Percentiles rank a stretch among this genome's conserved stretches.
Conservation (phyloP, 53 echinoderm and acorn worm species). For the Astropecten irregularis region DNA sequence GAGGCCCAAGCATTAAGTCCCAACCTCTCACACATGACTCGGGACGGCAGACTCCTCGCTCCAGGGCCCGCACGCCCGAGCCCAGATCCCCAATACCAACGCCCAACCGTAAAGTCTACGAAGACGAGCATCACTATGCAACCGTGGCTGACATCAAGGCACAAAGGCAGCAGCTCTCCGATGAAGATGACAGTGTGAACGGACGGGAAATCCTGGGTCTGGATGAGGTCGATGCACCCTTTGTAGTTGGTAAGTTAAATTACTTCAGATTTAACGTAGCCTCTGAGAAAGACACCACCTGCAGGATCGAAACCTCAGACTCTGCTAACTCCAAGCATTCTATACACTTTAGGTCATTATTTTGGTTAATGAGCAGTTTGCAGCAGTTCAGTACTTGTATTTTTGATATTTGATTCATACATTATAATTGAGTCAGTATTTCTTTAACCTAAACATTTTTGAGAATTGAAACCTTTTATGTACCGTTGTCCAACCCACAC, state of each 20-base stretch:
- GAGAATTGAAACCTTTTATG: no score
- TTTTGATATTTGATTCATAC: no score
- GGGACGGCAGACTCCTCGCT: background rate
- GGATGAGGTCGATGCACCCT: slow-evolving; percentile 57
- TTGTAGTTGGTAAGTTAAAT: slow-evolving; percentile 61
- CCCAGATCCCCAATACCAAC: background rate
- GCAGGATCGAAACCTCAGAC: no score
- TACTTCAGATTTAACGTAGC: background rate
- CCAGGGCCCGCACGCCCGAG: background rate
- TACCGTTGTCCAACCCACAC: no score
- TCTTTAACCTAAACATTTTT: no score
- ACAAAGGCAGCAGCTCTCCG: background rate
- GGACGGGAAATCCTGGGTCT: slow-evolving; percentile 42
- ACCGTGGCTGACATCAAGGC: slow-evolving; percentile 23
- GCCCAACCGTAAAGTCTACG: background rate
- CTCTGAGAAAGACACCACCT: no score
- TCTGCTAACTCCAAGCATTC: no score
- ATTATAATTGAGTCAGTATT: no score
- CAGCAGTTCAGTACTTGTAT: no score
- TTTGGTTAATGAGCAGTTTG: no score
- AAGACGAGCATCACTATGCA: slow-evolving; percentile 44
- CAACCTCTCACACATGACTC: no score
- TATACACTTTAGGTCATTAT: no score
- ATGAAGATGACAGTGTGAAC: slow-evolving; percentile 4
- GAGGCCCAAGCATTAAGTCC: background rate